Conservation (phyloP, 2,888 invertebrate genomes). For the Amblyteles armatorius region DNA sequence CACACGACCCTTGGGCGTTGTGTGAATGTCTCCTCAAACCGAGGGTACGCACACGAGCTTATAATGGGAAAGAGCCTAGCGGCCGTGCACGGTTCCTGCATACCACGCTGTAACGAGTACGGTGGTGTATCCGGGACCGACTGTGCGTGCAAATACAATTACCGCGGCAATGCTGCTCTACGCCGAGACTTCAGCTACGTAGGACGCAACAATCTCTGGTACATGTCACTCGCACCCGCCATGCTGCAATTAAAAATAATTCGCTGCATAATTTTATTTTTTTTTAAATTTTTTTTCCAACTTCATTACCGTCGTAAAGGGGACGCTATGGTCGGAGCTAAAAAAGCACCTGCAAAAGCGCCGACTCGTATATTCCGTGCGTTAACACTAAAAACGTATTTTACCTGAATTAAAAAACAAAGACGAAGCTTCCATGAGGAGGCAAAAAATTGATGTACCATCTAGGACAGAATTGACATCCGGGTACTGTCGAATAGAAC, state of each 20-base stretch:
- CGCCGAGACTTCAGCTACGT: conserved; percentile 11
- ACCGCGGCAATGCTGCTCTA: conserved; percentile 8
- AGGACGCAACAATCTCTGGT: conserved; percentile 29
- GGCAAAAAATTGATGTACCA: not conserved
- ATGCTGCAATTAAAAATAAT: not conserved
- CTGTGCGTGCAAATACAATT: conserved; percentile 40
- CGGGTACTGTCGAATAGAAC: too few species aligned
- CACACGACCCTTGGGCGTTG: not conserved
- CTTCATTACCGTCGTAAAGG: not conserved
- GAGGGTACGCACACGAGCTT: conserved; percentile 2
- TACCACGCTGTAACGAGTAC: conserved; percentile 27
- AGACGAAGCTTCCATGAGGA: not conserved
- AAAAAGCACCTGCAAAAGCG: not conserved
- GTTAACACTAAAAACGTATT: not conserved
- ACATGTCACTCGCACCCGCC: conserved; percentile 8
- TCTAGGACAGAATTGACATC: not conserved
- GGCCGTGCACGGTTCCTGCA: conserved; percentile 7
- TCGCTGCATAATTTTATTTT: not conserved
- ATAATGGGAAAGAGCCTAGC: conserved; percentile 36
- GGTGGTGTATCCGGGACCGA: not conserved
- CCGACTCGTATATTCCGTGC: not conserved
- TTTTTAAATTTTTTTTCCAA: not conserved
- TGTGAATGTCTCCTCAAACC: conserved; percentile 15
- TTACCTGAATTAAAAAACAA: not conserved
- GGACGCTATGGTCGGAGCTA: not conserved